Base-by-base conservation (phyloP, 2,797 vertebrate species). In the Sebastes itinus region DNA sequence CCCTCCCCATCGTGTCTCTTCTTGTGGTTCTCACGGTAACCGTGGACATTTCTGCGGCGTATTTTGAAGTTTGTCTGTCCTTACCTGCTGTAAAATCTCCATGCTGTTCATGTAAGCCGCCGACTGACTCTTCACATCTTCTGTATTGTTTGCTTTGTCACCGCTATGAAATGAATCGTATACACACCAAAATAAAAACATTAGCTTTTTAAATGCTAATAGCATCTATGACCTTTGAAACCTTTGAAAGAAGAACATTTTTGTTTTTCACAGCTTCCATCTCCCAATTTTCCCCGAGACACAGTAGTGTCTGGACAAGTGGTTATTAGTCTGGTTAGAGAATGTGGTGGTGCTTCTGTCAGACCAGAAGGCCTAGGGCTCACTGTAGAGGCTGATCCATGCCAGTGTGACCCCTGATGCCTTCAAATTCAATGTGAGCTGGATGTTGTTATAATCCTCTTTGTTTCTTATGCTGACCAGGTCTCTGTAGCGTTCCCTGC, bases 331-430 rank as follows among this genome's bases (percentile, higher is more conserved):
- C 4, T 78, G 4, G 4, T 65, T 66, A 11, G 20, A 63, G 64
- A 73, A 76, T 9, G 20, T 76, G 3, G 59, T 67, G 67, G 9
- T 56, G 32, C 30, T 74, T 11, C 30, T 63, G 68, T 83, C 81
- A 20, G 77, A 88, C 64, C 74, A 84, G 59, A 10, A 58, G 63
- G 27, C 55, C 74, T 59, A 64, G 49, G 56, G 66, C 35, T 83
- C 60, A 60, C 75, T 81, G 80, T 42, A 65, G 23, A 83, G 32
- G 42, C 72, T 18, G 2, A 55, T 71, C 74, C 64, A 59, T 61
- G 38, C 62, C 4, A 10, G 2, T 14, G 0, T 4, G 20, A 65
- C 1, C 22, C 14, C 4, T 14, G 10, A 9, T 23, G 13, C 6
- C 2, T 13, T 33, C 18, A 84, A 16, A 69, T 22, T 11, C 30